Evolutionary conservation across 2,888 invertebrate species (phyloP), one percentile per base, ranked within the genome.

Genomic region (Aromia moschata): DNA sequence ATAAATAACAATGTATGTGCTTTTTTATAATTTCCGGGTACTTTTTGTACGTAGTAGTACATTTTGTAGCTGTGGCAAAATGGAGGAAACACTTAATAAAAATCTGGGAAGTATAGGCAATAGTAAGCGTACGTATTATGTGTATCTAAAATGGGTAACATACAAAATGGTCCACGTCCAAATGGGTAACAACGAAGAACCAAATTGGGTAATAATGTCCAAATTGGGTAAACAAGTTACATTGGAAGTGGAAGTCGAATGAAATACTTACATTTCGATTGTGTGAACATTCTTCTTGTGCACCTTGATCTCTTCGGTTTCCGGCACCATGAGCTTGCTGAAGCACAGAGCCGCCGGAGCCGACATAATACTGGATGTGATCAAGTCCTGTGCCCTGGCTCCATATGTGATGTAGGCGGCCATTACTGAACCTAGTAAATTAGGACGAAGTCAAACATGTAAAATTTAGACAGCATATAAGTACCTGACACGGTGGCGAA

Each of bases 341-440:
- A 88, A 92, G 71, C 94, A 94, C 18, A 98, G 80, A 0, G 97
- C 92, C 0, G 96, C 95, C 0, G 98, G 98, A 0, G 98, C 97
- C 0, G 96, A 94, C 97, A 98, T 97, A 0, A 98, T 91, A 62
- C 94, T 93, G 0, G 98, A 94, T 0, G 96, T 94, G 62, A 98
- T 89, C 36, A 98, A 82, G 79, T 97, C 93, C 0, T 92, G 87
- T 0, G 98, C 89, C 45, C 90, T 86, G 0, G 96, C 95, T 0
- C 96, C 96, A 78, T 94, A 96, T 1, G 86, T 86, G 53, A 97
- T 93, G 78, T 96, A 98, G 0, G 96, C 94, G 0, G 96, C 97
- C 73, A 98, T 82, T 0, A 97, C 94, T 0, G 94, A 90, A 10
- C 91, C 91, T 88, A 73, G 84, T 83, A 72, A 57, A 25, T 25